These are phyloP conservation scores for Cynodonichthys magdalenae DNA, from an alignment of 2,797 vertebrate genomes.

Conservation along the genomic window DNA sequence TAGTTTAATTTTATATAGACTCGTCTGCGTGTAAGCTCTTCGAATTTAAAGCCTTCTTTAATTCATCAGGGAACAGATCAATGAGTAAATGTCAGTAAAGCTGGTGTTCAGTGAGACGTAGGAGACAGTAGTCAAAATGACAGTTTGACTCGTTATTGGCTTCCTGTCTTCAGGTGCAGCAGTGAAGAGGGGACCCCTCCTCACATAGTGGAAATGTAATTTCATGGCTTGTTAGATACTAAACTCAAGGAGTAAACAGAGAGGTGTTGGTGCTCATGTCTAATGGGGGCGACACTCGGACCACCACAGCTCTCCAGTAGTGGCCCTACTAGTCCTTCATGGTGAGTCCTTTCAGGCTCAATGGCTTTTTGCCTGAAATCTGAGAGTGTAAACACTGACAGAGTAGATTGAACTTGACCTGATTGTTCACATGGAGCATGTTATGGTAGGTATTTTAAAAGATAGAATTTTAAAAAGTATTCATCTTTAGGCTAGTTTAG, in stretches of 20 bases:
- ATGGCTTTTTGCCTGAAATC: slow-evolving; percentile 40
- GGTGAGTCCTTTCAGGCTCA: slow-evolving; percentile 39
- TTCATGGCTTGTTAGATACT: slow-evolving; percentile 78
- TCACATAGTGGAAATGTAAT: slow-evolving; percentile 74
- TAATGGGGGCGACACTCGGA: slow-evolving; percentile 37
- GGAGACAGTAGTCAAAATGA: slow-evolving; percentile 71
- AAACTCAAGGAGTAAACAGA: slow-evolving; percentile 70
- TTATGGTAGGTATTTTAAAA: no score
- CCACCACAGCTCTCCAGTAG: slow-evolving; percentile 18
- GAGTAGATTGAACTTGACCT: slow-evolving; percentile 25
- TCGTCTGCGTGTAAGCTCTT: neutral
- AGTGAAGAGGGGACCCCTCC: slow-evolving; percentile 58
- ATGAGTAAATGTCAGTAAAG: slow-evolving; percentile 30
- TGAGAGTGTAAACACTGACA: slow-evolving; percentile 57
- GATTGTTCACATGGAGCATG: no score
- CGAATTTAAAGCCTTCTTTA: neutral
- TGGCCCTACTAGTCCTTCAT: slow-evolving; percentile 31
- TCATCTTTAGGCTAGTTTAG: no score
- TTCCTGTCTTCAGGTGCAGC: slow-evolving; percentile 61
- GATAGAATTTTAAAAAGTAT: no score
- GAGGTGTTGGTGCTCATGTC: slow-evolving; percentile 42
- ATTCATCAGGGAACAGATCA: slow-evolving; percentile 1
- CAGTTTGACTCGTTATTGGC: slow-evolving; percentile 61
- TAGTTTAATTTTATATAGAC: neutral
- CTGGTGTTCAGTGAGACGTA: slow-evolving; percentile 24